These are phyloP conservation scores for Dynastes grantii DNA, from an alignment of 2,888 invertebrate genomes.

Conservation along the genomic window DNA sequence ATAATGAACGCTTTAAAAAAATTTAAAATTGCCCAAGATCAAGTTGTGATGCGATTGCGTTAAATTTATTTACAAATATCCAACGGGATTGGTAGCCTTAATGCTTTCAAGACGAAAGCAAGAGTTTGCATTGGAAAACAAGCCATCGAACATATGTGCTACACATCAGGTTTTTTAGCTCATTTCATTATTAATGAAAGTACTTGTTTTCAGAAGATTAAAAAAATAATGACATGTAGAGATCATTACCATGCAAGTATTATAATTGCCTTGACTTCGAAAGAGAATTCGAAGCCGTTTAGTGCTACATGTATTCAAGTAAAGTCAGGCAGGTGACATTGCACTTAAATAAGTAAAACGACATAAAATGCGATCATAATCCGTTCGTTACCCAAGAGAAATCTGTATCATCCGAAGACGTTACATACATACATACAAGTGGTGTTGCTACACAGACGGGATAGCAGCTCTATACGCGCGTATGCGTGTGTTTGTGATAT, in stretches of 20 bases:
- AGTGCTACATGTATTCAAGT: not conserved
- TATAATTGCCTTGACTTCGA: conserved; percentile 27
- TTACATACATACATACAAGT: conserved; percentile 28
- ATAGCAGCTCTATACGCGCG: not conserved
- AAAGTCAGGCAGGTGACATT: conserved; percentile 1
- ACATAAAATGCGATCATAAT: conserved; percentile 28
- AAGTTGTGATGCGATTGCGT: too few species aligned
- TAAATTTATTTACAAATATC: too few species aligned
- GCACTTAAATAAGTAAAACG: conserved; percentile 22
- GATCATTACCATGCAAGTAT: conserved; percentile 12
- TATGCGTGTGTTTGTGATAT: conserved; percentile 23
- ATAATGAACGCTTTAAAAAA: too few species aligned
- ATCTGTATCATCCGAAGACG: conserved; percentile 40
- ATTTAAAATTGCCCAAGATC: too few species aligned
- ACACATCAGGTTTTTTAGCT: too few species aligned
- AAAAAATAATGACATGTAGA: not conserved
- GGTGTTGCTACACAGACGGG: conserved; percentile 17
- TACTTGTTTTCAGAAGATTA: too few species aligned
- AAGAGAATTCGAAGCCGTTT: conserved; percentile 30
- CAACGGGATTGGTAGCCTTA: too few species aligned
- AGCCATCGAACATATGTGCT: too few species aligned
- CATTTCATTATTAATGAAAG: too few species aligned
- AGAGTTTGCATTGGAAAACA: too few species aligned
- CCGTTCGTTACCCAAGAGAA: conserved; percentile 42
- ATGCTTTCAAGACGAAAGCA: too few species aligned